A percentile compares a stretch with the other conserved stretches of the same genome.
phyloP scores from a whole-genome alignment of 2,888 invertebrate species.

The Desoria tigrina region DNA sequence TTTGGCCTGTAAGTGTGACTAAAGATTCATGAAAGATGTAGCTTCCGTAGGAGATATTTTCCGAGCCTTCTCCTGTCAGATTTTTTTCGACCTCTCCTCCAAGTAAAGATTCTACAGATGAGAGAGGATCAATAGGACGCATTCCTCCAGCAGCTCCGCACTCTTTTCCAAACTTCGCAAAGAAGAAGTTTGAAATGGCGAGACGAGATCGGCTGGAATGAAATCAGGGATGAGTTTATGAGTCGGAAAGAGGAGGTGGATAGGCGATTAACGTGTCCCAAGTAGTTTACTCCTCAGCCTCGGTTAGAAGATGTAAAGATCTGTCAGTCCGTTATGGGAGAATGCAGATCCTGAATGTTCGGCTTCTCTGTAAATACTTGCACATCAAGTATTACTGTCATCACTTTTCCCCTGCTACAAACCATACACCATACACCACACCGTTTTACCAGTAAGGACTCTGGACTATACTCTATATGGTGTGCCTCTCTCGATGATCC shows the following conservation, averaged over 20 bases:
- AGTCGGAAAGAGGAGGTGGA: constrained; percentile 9
- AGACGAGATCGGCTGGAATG: neutral
- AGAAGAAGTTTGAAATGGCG: no score
- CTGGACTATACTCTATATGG: neutral
- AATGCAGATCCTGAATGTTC: constrained; percentile 10
- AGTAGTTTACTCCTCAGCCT: neutral
- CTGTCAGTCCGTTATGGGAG: constrained; percentile 9
- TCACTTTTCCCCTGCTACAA: constrained; percentile 4
- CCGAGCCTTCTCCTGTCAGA: no score
- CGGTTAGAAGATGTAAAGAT: constrained; percentile 10
- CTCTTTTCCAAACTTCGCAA: no score
- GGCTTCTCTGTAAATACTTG: constrained; percentile 9
- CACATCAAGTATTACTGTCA: constrained; percentile 5
- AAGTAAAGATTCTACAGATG: no score
- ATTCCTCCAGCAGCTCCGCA: no score
- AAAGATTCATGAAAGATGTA: no score
- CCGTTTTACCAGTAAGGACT: no score
- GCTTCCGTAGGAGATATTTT: no score
- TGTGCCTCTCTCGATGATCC: constrained; percentile 4
- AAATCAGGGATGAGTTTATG: constrained; percentile 14
- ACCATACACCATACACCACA: neutral
- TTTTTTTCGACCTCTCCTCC: no score
- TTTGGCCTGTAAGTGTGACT: no score
- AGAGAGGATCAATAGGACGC: no score
- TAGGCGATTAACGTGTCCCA: constrained; percentile 9